These are phyloP conservation scores for Colostygia pectinataria DNA, from an alignment of 2,888 invertebrate genomes.

Conservation along the genomic window DNA sequence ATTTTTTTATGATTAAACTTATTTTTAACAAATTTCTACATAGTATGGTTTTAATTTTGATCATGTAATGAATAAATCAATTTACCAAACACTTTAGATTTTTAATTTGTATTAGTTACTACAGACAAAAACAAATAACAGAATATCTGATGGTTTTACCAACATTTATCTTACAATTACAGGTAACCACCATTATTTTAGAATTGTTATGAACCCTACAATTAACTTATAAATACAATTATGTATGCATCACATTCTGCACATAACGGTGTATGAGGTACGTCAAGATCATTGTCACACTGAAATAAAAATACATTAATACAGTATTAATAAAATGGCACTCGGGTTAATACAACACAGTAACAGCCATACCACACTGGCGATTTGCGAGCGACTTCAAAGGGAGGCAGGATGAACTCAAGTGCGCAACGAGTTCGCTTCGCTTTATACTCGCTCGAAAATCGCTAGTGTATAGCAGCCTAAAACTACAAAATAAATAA, in stretches of 20 bases:
- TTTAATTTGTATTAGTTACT: background rate
- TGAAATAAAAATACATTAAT: constrained; percentile 63
- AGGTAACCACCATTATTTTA: constrained; percentile 37
- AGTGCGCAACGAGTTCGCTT: no score
- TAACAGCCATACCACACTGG: no score
- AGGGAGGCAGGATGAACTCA: no score
- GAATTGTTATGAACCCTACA: constrained; percentile 26
- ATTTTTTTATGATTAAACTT: no score
- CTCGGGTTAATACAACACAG: constrained; percentile 1
- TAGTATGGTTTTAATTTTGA: background rate
- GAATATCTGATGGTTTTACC: constrained; percentile 26
- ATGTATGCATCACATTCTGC: constrained; percentile 56
- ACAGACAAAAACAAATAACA: constrained; percentile 1
- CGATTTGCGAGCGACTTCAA: no score
- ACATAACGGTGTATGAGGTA: constrained; percentile 73
- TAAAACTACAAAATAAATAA: no score
- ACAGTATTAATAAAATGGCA: constrained; percentile 37
- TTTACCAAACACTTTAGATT: background rate
- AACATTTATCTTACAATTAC: constrained; percentile 27
- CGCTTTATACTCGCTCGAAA: no score
- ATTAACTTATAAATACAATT: constrained; percentile 24
- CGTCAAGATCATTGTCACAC: constrained; percentile 70
- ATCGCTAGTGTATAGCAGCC: no score
- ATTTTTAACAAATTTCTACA: no score
- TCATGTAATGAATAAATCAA: constrained; percentile 2